Base-by-base conservation (phyloP, 2,797 vertebrate species). In the Vultur gryphus region DNA sequence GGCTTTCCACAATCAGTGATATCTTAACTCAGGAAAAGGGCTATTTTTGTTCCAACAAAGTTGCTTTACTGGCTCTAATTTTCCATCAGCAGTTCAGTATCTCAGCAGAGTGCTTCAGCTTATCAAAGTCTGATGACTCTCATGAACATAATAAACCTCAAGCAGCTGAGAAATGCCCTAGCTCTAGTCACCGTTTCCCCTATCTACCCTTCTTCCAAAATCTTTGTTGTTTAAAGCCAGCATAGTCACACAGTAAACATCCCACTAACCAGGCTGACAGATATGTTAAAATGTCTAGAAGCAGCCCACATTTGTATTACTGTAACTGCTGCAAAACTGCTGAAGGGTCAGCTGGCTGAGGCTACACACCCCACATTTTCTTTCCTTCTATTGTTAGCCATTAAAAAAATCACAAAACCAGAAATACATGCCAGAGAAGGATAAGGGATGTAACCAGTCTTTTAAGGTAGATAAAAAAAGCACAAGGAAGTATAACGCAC, bases 351-450 rank as follows among this genome's bases (percentile, higher is more conserved):
- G 71, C 57, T 71, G 89, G 72, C 41, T 71, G 64, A 86, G 43
- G 65, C 41, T 92, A 78, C 82, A 90, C n/a, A 0, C 73, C 84
- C 52, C 78, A 13, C 31, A 44, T 86, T 93, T 95, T 94, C 93
- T 97, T 97, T 96, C 96, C 94, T 97, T 88, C 94, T 84, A 89
- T 95, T 97, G 93, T 96, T 59, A 93, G 61, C 35, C 54, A 59
- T 75, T 83, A 16, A 72, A 91, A 88, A 83, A 82, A 49, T 55
- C 55, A 90, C 66, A 94, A 92, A 78, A 65, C 31, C 93, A 97
- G 87, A 92, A 96, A 89, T 65, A 66, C 26, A 69, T 82, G 89
- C 69, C 87, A 94, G 92, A 72, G 58, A 62, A 94, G 92, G 84
- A 64, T 67, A 92, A 85, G 87, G 90, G 88, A 95, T 95, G 81